Evolutionary conservation across 2,113 vertebrate genomes (phyloP).

Genomic region (Condylura cristata): DNA sequence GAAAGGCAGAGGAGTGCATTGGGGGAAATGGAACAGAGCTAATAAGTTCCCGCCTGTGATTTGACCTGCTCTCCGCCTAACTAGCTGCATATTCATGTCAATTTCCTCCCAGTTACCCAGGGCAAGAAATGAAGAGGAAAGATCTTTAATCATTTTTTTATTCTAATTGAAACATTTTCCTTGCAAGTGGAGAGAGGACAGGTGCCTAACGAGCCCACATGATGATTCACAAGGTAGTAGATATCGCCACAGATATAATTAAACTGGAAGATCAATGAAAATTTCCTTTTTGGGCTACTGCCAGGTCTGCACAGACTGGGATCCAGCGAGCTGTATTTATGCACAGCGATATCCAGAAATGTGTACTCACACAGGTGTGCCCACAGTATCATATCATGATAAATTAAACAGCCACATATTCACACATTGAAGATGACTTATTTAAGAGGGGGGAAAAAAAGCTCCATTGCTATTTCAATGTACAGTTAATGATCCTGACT

Average conservation of each 20-base stretch:
- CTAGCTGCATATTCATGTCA: constrained; percentile 72
- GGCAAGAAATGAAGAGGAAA: constrained; percentile 47
- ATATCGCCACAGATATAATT: constrained; percentile 76
- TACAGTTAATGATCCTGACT: constrained; percentile 25
- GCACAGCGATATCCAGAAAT: constrained; percentile 55
- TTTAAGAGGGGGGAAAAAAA: neutral
- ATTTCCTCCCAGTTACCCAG: constrained; percentile 71
- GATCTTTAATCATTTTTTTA: constrained; percentile 76
- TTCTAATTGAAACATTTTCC: constrained; percentile 80
- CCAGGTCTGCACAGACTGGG: constrained; percentile 59
- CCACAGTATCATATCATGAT: neutral
- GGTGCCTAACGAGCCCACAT: constrained; percentile 76
- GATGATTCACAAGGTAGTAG: constrained; percentile 79
- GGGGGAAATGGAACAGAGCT: constrained; percentile 39
- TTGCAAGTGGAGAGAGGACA: constrained; percentile 76
- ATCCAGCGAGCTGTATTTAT: constrained; percentile 51
- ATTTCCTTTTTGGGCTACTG: constrained; percentile 65
- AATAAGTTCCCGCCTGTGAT: constrained; percentile 65
- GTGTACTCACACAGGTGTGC: constrained; percentile 45
- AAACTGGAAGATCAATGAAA: constrained; percentile 81
- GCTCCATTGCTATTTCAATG: neutral
- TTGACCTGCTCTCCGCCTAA: constrained; percentile 70
- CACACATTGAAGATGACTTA: neutral
- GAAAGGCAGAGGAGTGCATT: neutral
- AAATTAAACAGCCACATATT: constrained; percentile 27